Base-by-base conservation (phyloP, 2,888 invertebrate species). In the Cosmopolites sordidus region DNA sequence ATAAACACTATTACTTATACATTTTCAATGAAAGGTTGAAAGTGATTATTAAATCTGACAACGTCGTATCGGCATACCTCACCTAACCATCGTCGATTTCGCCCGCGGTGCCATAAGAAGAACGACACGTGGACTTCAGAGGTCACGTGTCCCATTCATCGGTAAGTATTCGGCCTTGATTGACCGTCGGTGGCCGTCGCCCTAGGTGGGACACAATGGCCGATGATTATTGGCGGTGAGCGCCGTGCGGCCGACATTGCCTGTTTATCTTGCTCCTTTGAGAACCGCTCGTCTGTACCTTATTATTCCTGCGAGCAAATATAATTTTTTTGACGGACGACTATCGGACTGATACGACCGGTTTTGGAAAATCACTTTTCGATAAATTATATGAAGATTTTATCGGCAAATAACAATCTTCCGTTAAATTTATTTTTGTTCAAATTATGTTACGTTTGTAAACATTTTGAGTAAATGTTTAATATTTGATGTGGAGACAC, bases 121-220 rank as follows among this genome's bases (percentile, higher is more conserved):
- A 59, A 59, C 63, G 56, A 51, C 62, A 66, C 64, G 66, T 64
- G 66, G 64, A 63, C 48, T 51, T 49, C 50, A 16, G 48, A 50
- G 60, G 64, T 59, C 70, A 71, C 71, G 70, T 68, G 71, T 62
- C 66, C 66, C 58, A 66, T 68, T 69, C 66, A 65, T 54, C 66
- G 64, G 62, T 66, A 68, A 70, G 69, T 68, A 69, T 67, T 22
- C 65, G 66, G 58, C 59, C 60, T 62, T 71, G 69, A 73, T 72
- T 71, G 72, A 71, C 69, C 71, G 70, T 61, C 66, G 67, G 68
- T 68, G 66, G 58, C 65, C 64, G 22, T 16, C 43, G 58, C 58
- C 67, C 61, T 67, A 70, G 71, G 69, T 69, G 61, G 61, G 58
- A 59, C 60, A 69, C 69, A 70, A 70, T 69, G 64, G 60, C 60